A percentile compares a stretch with the other conserved stretches of the same genome.
Conservation (phyloP, 2,797 vertebrate genomes). For the Propithecus deckenii region DNA sequence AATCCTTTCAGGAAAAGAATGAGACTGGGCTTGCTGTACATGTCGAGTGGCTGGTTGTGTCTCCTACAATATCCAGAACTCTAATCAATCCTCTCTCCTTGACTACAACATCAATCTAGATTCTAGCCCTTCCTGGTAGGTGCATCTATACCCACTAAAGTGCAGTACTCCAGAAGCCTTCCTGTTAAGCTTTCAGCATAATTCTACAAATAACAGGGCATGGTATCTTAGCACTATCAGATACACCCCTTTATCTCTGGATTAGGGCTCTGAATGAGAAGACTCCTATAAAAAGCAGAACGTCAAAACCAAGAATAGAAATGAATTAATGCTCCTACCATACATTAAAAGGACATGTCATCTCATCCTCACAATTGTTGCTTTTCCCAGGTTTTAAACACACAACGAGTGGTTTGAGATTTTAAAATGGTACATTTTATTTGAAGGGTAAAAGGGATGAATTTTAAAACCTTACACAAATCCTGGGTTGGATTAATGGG, state of each 20-base stretch:
- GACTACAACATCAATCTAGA: background rate
- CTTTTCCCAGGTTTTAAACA: background rate
- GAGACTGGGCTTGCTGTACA: background rate
- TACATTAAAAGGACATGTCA: background rate
- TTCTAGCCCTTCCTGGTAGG: background rate
- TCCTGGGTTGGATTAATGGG: background rate
- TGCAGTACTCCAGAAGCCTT: background rate
- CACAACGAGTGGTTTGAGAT: background rate
- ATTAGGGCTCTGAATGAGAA: slow-evolving; percentile 1
- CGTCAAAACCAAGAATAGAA: slow-evolving; percentile 32
- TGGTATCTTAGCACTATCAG: background rate
- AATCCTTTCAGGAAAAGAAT: background rate
- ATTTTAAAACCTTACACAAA: slow-evolving; percentile 13
- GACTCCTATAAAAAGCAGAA: background rate
- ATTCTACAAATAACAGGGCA: background rate
- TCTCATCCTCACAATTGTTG: background rate
- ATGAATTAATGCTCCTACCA: background rate
- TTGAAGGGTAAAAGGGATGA: background rate
- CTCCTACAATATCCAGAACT: background rate
- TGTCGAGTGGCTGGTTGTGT: background rate
- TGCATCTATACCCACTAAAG: background rate
- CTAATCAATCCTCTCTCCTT: background rate
- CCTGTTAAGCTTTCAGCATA: background rate
- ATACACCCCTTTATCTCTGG: background rate
- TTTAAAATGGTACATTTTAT: background rate